Base-by-base conservation (phyloP, 2,888 invertebrate genomes). In the Leptopterna dolabrata region DNA sequence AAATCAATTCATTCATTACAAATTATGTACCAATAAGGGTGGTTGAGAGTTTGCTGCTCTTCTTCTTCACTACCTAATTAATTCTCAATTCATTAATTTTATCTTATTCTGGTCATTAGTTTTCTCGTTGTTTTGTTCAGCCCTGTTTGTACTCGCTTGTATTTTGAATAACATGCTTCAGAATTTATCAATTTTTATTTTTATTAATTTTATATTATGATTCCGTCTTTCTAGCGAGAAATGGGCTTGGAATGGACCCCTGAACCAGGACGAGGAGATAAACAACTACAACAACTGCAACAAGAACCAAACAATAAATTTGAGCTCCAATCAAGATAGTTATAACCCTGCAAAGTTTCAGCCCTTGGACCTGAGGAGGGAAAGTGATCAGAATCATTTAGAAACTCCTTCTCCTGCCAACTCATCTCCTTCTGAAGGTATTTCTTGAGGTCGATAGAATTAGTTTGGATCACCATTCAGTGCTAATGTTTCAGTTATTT, bases 221-320 rank as follows among this genome's bases (percentile, higher is more conserved):
- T 36, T 36, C 7, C 7, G 36, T 36, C 36, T 4, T 36, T 36
- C 36, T 47, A 85, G 85, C 47, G 76, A 85, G 47, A 73, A 73
- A 76, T 85, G 85, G 85, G 73, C 45, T 30, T 43, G 76, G 73
- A 73, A 85, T 71, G 47, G 45, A 19, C 7, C 85, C n/a, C 24
- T 85, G 51, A 85, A 73, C 51, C n/a, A 47, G 36, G 85, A 85
- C 14, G 73, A 73, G 47, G 85, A 85, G 27, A 24, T 73, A 1
- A 85, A 85, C 85, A 85, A 85, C 30, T 73, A 73, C 73, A 85
- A 85, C 27, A 85, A 85, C 47, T 85, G 85, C 71, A 85, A 85
- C 73, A 24, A 43, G 29, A 85, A 70, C 29, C 83, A 70, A 27
- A 70, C 14, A 13, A 63, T 24, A 27, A 63, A 30, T 36, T 70